Evolutionary conservation across 2,888 invertebrate genomes (phyloP), one percentile per base, ranked within the genome.

Genomic region (Abrostola triplasia): DNA sequence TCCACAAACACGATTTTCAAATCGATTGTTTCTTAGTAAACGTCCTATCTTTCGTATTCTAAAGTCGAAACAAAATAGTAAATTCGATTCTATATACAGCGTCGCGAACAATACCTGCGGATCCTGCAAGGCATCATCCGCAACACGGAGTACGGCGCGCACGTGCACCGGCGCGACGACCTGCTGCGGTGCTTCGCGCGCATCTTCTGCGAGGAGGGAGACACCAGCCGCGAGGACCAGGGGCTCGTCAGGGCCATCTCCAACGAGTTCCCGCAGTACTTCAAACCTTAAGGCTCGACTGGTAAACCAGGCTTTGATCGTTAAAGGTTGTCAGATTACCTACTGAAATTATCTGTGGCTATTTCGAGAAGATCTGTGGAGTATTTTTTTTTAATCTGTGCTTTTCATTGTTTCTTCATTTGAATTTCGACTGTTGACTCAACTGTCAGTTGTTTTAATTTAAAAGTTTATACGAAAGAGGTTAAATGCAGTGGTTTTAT

Each of bases 151-250:
- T 98, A 98, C 86, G 96, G 96, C 2, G 96, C 97, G 40, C 98
- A 98, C 87, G 94, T 96, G 68, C 98, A 98, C 89, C 96, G 98
- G 11, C 95, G 96, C 57, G 97, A 97, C 67, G 98, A 98, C 88
- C 94, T 98, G 53, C 95, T 97, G 71, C 97, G 98, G 83, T 97
- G 98, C 84, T 98, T 98, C 88, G 97, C 97, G 38, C 95, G 97
- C 54, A 98, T 98, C 86, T 97, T 98, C 90, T 97, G 97, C 86
- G 98, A 98, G 86, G 98, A 98, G 85, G 96, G 96, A 5, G 96
- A 96, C 36, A 94, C 95, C 79, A 97, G 97, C 86, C 95, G 96
- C 70, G 95, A 95, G 24, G 98, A 98, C 91, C 98, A 98, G 84
- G 95, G 96, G 69, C 93, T 97, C 51, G 97, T 98, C 11, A 95